phyloP scores from a whole-genome alignment of 1,140 invertebrate species.

The Drosophila fuyamai region DNA sequence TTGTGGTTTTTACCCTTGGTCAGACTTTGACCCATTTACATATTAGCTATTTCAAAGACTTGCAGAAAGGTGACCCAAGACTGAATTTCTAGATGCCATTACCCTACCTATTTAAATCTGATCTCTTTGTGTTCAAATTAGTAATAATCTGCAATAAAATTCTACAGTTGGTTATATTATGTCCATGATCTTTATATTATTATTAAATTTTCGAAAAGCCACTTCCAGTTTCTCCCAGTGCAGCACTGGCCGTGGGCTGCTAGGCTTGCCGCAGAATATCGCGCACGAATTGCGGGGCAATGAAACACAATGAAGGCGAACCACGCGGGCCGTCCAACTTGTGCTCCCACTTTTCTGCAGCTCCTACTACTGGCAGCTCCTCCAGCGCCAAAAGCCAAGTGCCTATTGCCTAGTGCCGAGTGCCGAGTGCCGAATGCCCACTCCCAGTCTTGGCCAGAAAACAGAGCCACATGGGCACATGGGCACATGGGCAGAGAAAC shows the following conservation, averaged over 20 bases:
- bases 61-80: too few relatives aligned
- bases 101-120: too few relatives aligned
- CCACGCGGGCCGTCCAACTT: slow-evolving; percentile 32
- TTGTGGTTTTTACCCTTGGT: too few relatives aligned
- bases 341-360: slow-evolving; percentile 28
- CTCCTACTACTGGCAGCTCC: slow-evolving; percentile 12
- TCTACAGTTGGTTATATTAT: too few relatives aligned
- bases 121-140: too few relatives aligned
- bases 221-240: slow-evolving; percentile 20
- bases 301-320: slow-evolving; percentile 64
- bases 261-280: slow-evolving; percentile 72
- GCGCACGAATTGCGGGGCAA: slow-evolving; percentile 69
- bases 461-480: slow-evolving; percentile 11
- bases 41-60: too few relatives aligned
- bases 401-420: slow-evolving; percentile 6
- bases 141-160: too few relatives aligned
- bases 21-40: too few relatives aligned
- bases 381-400: slow-evolving; percentile 6
- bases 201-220: background rate
- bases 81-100: too few relatives aligned
- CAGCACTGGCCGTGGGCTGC: slow-evolving; percentile 53
- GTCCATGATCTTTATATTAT: too few relatives aligned
- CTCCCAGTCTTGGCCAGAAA: slow-evolving; percentile 37
- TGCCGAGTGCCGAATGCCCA: slow-evolving; percentile 43
- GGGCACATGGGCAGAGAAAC: slow-evolving; percentile 5